Evolutionary conservation across 1,140 invertebrate genomes (phyloP).

Genomic region (Caenorhabditis latens): DNA sequence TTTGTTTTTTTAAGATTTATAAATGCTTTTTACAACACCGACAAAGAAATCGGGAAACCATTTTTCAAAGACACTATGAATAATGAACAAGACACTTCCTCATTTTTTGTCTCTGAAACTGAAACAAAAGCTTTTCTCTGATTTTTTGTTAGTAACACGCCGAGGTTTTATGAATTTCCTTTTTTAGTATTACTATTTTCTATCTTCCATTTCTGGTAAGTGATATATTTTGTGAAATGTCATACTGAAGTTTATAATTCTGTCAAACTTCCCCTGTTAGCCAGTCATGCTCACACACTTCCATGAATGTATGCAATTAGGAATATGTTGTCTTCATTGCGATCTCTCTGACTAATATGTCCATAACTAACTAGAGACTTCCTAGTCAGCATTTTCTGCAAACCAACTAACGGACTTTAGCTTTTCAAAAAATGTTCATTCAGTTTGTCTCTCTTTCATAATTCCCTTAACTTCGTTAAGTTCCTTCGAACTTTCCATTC

Average conservation of each 20-base stretch:
- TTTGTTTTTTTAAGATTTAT: neutral
- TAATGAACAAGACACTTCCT: constrained; percentile 7
- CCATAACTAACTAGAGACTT: constrained; percentile 33
- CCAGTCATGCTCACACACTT: neutral
- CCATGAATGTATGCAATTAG: constrained; percentile 32
- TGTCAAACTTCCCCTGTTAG: too few species aligned
- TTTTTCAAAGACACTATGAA: constrained; percentile 18
- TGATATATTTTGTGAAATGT: too few species aligned
- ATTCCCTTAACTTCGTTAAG: neutral
- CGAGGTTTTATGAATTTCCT: too few species aligned
- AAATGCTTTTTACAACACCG: neutral
- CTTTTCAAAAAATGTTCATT: neutral
- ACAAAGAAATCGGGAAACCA: neutral
- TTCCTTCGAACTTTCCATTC: neutral
- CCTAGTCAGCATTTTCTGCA: constrained; percentile 7
- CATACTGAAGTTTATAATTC: too few species aligned
- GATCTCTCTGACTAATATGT: constrained; percentile 33
- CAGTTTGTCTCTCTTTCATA: neutral
- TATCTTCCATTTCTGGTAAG: too few species aligned
- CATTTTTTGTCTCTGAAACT: constrained; percentile 6
- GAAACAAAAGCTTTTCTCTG: neutral
- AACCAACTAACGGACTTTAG: constrained; percentile 6
- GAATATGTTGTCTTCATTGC: neutral
- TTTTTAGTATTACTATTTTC: too few species aligned
- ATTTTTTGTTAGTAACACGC: neutral